Percentiles rank a stretch among this genome's conserved stretches.
Conservation (phyloP, 2,797 vertebrate species). For the Diglossa cyanea region DNA sequence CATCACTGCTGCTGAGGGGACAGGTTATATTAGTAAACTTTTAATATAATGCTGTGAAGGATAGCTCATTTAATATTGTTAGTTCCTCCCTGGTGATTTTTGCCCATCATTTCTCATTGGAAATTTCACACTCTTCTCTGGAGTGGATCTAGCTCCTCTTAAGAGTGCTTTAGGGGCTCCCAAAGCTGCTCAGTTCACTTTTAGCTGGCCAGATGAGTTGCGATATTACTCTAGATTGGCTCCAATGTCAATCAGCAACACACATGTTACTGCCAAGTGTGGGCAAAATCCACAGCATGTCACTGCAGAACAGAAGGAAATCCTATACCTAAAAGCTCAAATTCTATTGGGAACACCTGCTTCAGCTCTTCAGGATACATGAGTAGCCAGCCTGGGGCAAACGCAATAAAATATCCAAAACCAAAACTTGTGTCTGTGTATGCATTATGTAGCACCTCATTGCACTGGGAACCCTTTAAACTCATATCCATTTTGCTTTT, state of each 20-base stretch:
- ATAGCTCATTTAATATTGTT: not conserved
- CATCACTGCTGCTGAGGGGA: not conserved
- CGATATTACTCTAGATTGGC: not conserved
- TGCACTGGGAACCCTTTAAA: not conserved
- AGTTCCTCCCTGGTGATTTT: not conserved
- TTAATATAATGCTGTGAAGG: not conserved
- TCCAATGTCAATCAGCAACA: not conserved
- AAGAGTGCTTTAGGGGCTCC: not conserved
- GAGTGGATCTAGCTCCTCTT: not conserved
- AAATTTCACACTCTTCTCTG: not conserved
- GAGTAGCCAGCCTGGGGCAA: not conserved
- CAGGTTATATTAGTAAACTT: not conserved
- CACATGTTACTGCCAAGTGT: rapidly evolving
- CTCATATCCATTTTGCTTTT: not conserved
- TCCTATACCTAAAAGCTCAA: not conserved
- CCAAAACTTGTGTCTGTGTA: not conserved
- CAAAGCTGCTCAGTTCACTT: not conserved
- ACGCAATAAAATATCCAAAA: not conserved
- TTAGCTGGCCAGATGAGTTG: rapidly evolving
- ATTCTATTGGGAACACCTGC: not conserved
- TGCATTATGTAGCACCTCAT: not conserved
- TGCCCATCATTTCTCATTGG: not conserved
- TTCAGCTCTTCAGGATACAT: not conserved
- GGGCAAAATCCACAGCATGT: not conserved
- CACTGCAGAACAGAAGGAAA: not conserved